Conservation (phyloP, 2,888 invertebrate genomes). For the Notodonta ziczac region DNA sequence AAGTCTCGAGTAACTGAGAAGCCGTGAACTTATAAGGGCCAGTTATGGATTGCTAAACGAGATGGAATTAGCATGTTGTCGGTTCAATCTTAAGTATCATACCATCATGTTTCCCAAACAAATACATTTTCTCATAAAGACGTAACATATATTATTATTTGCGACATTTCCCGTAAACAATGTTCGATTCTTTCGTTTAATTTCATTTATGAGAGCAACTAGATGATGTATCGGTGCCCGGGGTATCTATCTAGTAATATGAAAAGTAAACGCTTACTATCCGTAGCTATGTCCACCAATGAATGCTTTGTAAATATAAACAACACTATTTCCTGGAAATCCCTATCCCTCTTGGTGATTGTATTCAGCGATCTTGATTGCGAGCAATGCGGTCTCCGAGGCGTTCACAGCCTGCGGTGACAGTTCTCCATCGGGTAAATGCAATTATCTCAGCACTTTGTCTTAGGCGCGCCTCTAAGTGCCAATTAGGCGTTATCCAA, state of each 20-base stretch:
- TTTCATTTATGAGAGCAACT: too few species aligned
- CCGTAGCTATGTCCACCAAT: too few species aligned
- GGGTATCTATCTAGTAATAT: too few species aligned
- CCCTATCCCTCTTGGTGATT: neutral
- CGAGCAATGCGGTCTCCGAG: slow-evolving; percentile 19
- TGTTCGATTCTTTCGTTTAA: too few species aligned
- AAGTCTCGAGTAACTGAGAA: neutral
- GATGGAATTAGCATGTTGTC: neutral
- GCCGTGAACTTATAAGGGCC: neutral
- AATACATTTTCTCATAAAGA: too few species aligned
- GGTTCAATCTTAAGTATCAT: neutral
- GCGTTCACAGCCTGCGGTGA: slow-evolving; percentile 36
- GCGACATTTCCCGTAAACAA: too few species aligned
- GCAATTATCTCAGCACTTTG: slow-evolving; percentile 72
- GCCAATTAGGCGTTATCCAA: slow-evolving; percentile 44
- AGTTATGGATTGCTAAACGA: neutral
- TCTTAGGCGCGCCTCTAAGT: slow-evolving; percentile 52
- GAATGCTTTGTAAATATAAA: too few species aligned
- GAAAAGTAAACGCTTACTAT: too few species aligned
- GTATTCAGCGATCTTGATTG: slow-evolving; percentile 22
- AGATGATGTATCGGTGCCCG: too few species aligned
- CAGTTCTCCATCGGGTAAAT: slow-evolving; percentile 46
- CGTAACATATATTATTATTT: too few species aligned
- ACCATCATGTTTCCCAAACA: too few species aligned
- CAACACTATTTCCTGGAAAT: neutral